These are phyloP conservation scores for Drosophila gunungcola DNA, from an alignment of 1,140 invertebrate genomes.

Conservation along the genomic window DNA sequence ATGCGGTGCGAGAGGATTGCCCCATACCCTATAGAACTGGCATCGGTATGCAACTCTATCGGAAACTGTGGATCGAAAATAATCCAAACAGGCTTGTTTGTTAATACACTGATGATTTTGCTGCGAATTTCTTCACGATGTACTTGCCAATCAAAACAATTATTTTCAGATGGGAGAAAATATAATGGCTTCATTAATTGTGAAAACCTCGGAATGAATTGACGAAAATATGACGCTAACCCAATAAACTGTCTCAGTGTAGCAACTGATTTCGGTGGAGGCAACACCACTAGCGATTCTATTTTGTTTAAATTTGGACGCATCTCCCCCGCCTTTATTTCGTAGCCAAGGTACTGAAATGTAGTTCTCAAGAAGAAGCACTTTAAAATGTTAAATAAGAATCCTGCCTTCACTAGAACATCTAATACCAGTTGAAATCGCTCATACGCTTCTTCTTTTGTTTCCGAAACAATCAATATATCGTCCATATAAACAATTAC, in stretches of 20 bases:
- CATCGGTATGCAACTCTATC: not conserved
- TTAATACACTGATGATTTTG: not conserved
- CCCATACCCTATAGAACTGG: not conserved
- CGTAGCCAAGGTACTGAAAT: not conserved
- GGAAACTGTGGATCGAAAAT: not conserved
- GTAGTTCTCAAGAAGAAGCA: not conserved
- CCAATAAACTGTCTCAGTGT: slow-evolving; percentile 2
- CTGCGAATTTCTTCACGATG: not conserved
- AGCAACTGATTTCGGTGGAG: slow-evolving; percentile 1
- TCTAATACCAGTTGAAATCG: not conserved
- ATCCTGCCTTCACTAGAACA: not conserved
- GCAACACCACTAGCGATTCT: slow-evolving; percentile 5
- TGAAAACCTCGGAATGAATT: not conserved
- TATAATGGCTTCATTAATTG: not conserved
- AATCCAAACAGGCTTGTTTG: not conserved
- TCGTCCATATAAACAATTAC: not conserved
- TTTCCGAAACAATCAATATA: slow-evolving; percentile 1
- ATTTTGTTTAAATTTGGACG: not conserved
- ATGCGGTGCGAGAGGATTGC: not conserved
- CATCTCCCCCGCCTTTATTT: not conserved
- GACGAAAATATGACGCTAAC: slow-evolving; percentile 7
- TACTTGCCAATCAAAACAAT: not conserved
- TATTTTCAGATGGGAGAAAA: not conserved
- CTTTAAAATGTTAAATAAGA: not conserved
- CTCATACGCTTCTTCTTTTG: not conserved